These are phyloP conservation scores for Dysmachus trigonus DNA, from an alignment of 2,888 invertebrate genomes.

Conservation along the genomic window DNA sequence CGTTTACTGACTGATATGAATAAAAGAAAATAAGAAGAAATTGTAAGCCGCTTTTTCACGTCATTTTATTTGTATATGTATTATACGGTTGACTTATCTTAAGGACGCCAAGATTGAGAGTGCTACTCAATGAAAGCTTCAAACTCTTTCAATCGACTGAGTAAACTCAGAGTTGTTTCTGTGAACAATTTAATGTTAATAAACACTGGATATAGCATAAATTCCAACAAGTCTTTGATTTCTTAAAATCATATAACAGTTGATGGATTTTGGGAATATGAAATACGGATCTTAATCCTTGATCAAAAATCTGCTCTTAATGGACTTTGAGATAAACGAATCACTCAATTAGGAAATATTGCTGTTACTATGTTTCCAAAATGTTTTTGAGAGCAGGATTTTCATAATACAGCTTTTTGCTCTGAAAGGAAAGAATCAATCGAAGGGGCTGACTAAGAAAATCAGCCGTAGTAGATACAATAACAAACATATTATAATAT, in stretches of 20 bases:
- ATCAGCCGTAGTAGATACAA: not conserved
- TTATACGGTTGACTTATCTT: not conserved
- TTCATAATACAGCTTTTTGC: not conserved
- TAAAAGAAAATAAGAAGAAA: not conserved
- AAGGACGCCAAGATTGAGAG: not conserved
- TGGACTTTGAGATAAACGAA: not conserved
- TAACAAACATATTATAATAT: not conserved
- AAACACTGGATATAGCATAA: not conserved
- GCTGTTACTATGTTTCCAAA: not conserved
- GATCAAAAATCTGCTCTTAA: not conserved
- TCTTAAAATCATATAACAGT: not conserved
- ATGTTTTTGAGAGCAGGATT: not conserved
- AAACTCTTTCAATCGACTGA: not conserved
- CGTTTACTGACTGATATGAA: not conserved
- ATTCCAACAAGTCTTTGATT: not conserved
- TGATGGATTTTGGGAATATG: not conserved
- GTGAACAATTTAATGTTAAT: not conserved
- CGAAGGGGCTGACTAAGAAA: no score
- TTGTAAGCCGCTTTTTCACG: not conserved
- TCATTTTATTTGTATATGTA: not conserved
- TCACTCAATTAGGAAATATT: not conserved
- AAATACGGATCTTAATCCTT: not conserved
- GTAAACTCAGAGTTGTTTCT: not conserved
- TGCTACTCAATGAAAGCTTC: not conserved
- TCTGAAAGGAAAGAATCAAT: not conserved